Evolutionary conservation across 2,888 invertebrate genomes (phyloP), one percentile per base, ranked within the genome.

Genomic region (Odontocolon sp.): DNA sequence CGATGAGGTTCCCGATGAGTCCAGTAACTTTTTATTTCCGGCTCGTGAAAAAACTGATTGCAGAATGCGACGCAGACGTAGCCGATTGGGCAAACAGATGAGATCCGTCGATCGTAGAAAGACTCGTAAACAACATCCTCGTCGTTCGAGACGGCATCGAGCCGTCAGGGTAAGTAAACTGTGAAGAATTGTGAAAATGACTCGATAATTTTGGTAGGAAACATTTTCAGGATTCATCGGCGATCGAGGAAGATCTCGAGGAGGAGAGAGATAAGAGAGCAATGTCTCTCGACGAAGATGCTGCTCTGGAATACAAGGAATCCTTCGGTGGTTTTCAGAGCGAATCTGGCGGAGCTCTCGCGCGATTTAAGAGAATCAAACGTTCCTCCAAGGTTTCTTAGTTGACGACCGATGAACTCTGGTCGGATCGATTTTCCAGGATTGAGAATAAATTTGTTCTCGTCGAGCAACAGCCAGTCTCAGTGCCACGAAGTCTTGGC

Each of bases 311-410:
- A 11, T 87, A 87, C 66, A 83, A 81, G 11, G 87, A 87, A 57
- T 83, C 87, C 2, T 87, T 87, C 63, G 87, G 87, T 6, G 86
- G 86, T 4, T 80, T 85, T 11, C 84, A 82, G 3, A 78, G 73
- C 14, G 85, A 85, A 5, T 61, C 83, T 8, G 80, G 80, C 1
- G 79, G 80, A 0, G 79, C 81, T 4, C 63, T 86, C 3, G 83
- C 82, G 9, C 82, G 87, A 66, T 87, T 83, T 40, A 87, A 87
- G 52, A 81, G 87, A 26, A 84, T 87, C 76, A 86, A 84, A 56
- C 83, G 87, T 8, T 66, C 67, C 18, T 16, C 38, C 16, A 52
- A 61, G 2, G 18, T 66, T 21, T 42, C 70, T 9, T 61, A 40
- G 67, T 38, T 26, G 28, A 16, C 16, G 11, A n/a, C 67, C 79